phyloP scores from a whole-genome alignment of 2,888 invertebrate genomes.

The Himalopsyche tibetana region DNA sequence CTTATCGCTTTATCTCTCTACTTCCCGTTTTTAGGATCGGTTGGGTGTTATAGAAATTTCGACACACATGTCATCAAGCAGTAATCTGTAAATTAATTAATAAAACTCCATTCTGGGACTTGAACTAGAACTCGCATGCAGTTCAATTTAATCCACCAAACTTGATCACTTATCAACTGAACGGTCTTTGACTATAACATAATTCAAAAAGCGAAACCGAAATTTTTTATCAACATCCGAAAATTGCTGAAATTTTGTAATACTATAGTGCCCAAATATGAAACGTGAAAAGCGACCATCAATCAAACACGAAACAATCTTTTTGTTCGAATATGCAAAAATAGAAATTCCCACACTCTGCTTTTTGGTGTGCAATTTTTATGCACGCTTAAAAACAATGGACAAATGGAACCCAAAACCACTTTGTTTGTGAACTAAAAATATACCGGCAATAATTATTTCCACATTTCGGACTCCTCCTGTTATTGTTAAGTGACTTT shows the following conservation, averaged over 20 bases:
- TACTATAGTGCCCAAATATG: background rate
- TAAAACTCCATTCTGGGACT: no score
- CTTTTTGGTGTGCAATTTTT: background rate
- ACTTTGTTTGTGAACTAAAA: constrained; percentile 14
- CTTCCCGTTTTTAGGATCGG: no score
- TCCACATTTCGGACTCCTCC: background rate
- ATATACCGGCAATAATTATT: constrained; percentile 9
- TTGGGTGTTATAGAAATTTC: no score
- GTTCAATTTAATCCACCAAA: no score
- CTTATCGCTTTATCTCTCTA: no score
- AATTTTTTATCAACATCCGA: background rate
- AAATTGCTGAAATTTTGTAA: background rate
- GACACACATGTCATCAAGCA: no score
- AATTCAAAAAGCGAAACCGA: background rate
- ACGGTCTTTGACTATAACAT: no score
- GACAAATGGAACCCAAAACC: background rate
- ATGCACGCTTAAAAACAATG: constrained; percentile 1
- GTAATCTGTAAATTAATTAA: no score
- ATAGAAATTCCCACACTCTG: background rate
- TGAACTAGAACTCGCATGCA: no score
- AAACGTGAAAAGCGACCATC: background rate
- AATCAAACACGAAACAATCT: constrained; percentile 8
- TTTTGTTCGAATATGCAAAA: constrained; percentile 24
- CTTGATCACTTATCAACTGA: no score
- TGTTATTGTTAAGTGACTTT: background rate